Base-by-base conservation (phyloP, 2,888 invertebrate species). In the Mythimna impura region DNA sequence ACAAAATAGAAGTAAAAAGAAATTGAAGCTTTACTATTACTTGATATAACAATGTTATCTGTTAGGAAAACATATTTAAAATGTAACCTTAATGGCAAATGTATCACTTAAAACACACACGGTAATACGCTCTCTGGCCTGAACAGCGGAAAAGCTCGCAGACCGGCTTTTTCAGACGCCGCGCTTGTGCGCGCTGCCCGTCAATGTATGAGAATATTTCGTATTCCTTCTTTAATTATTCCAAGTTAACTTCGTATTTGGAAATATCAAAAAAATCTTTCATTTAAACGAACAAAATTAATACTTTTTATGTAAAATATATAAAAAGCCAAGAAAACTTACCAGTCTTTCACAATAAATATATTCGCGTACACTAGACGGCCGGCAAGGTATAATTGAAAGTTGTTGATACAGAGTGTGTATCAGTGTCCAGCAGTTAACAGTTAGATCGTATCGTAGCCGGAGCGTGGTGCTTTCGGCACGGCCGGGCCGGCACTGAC, bases 401-500 rank as follows among this genome's bases (percentile, higher is more conserved):
- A 88, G 88, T 87, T 86, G 88, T 91, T 86, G 90, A 89, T 90
- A 88, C 87, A 90, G 89, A 86, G 71, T 87, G 81, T 89, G 85
- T 90, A 90, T 92, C 94, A 94, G 93, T 92, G 93, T 93, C 92
- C 93, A 92, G 91, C 88, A 89, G 89, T 88, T 84, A 89, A 89
- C 88, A 89, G 91, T 88, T 80, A 87, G 85, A 84, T 85, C 84
- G 84, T 86, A 85, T 83, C 83, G 88, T 89, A 89, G 90, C 91
- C 91, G 93, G 92, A 92, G 92, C 96, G 96, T 96, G 93, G 90
- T 93, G 91, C 92, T 93, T 90, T 91, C 92, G 95, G 95, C 96
- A 94, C 96, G 96, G 96, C 95, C 95, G 95, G 95, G 95, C 96
- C 96, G 96, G 96, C 96, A 96, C 96, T 96, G 95, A 95, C 94